phyloP scores from a whole-genome alignment of 2,888 invertebrate genomes.

The Crocallis elinguaria region DNA sequence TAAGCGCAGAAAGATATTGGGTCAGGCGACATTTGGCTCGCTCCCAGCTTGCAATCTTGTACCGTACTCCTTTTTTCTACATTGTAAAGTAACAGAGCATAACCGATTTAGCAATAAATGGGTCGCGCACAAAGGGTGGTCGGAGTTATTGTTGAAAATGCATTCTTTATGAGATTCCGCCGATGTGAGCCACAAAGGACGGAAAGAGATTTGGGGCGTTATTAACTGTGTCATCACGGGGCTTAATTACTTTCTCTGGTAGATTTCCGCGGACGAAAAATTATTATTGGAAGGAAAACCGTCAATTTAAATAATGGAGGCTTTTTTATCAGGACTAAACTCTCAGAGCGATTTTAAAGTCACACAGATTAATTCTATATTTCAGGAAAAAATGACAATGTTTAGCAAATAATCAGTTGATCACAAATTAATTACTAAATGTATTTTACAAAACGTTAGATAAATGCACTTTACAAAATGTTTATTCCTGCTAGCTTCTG shows the following conservation, averaged over 20 bases:
- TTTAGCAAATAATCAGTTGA: no score
- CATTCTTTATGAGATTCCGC: slow-evolving; percentile 25
- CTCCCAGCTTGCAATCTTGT: slow-evolving; percentile 69
- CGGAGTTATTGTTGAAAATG: slow-evolving; percentile 17
- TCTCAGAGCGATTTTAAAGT: no score
- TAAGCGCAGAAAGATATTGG: slow-evolving; percentile 66
- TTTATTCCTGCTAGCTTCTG: no score
- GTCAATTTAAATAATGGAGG: background rate
- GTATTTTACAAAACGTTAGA: no score
- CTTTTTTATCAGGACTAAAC: no score
- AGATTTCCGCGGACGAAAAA: slow-evolving; percentile 5
- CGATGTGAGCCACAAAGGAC: slow-evolving; percentile 15
- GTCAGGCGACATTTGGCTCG: slow-evolving; percentile 66
- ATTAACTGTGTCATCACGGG: slow-evolving; percentile 22
- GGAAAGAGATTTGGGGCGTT: slow-evolving; percentile 15
- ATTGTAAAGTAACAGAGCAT: slow-evolving; percentile 66
- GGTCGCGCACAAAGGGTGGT: slow-evolving; percentile 36
- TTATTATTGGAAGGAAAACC: slow-evolving; percentile 2
- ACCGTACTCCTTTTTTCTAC: slow-evolving; percentile 58
- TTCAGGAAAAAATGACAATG: no score
- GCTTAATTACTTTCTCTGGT: slow-evolving; percentile 22
- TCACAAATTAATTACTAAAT: no score
- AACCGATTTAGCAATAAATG: slow-evolving; percentile 64
- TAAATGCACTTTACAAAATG: no score
- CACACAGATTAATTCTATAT: no score